Base-by-base conservation (phyloP, 2,113 vertebrate species). In the Plestiodon gilberti region DNA sequence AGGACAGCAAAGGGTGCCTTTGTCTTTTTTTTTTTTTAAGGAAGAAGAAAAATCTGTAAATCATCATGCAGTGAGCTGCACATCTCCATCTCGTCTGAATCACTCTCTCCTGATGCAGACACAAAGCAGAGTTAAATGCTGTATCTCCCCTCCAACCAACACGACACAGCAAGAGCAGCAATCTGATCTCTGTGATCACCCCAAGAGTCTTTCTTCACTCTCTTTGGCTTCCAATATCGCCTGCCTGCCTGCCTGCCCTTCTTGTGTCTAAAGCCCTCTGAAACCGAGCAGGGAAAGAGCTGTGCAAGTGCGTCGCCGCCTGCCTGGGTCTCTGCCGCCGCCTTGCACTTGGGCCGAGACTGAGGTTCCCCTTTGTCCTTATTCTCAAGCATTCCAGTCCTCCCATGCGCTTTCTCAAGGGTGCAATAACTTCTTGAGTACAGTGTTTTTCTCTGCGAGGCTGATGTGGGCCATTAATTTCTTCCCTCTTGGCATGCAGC, bases 381-480 rank as follows among this genome's bases (percentile, higher is more conserved):
- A 28, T 87, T 87, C 85, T 64, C 85, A 87, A 35, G 85, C 85
- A 81, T 81, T 87, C 85, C 78, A 20, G 25, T 71, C 55, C 30
- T 73, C 69, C 33, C 22, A 59, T 73, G 67, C 28, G 33, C 55
- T 33, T 48, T 64, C 84, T 86, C 77, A 15, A 81, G 84, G 67
- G 84, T 61, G 69, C 67, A 18, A 28, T 80, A 70, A 79, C 38
- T 59, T 86, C 84, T 67, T 28, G 43, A 79, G 65, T 43, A 6
- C 38, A 35, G 38, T 6, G 38, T 48, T 80, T 18, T 28, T 48
- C 67, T 52, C 67, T 80, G 52, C 8, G 35, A 73, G 38, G 20
- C 43, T 25, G 38, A 71, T n/a, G 48, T 3, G 23, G 35, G 48
- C 84, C 22, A 23, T 79, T 17, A 17, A n/a, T 79, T 59, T 57